A percentile compares a stretch with the other conserved stretches of the same genome.
phyloP scores from a whole-genome alignment of 1,140 invertebrate species.

The Aricia agestis region DNA sequence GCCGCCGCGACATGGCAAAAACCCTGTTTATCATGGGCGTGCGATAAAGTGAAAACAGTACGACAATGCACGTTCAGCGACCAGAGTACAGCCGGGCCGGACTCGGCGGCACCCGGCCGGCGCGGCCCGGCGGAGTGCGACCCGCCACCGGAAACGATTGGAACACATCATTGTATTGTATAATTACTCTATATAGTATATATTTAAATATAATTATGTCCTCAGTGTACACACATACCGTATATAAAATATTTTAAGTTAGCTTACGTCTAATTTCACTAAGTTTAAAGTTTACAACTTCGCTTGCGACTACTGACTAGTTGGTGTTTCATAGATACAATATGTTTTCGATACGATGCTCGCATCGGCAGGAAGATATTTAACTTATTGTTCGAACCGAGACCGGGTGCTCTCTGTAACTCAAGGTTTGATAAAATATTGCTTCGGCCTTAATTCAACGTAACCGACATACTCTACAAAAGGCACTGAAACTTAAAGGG shows the following conservation, averaged over 20 bases:
- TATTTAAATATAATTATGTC: slow-evolving; percentile 34
- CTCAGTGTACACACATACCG: slow-evolving; percentile 40
- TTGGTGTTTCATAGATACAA: slow-evolving; percentile 58
- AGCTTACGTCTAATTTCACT: slow-evolving; percentile 29
- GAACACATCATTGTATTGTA: slow-evolving; percentile 61
- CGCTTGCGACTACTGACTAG: slow-evolving; percentile 55
- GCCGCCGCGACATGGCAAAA: too few relatives aligned
- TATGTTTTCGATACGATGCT: slow-evolving; percentile 40
- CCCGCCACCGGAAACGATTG: slow-evolving; percentile 51
- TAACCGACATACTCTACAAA: not conserved
- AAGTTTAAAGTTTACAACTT: slow-evolving; percentile 39
- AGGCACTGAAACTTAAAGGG: not conserved
- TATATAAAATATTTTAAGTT: slow-evolving; percentile 50
- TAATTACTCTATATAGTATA: slow-evolving; percentile 37
- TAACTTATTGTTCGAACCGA: not conserved
- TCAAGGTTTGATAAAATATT: not conserved
- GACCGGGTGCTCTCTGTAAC: not conserved
- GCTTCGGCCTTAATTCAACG: not conserved
- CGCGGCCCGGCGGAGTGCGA: not conserved
- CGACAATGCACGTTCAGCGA: too few relatives aligned
- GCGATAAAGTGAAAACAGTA: too few relatives aligned
- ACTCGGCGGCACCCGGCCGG: too few relatives aligned
- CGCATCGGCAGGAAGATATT: slow-evolving; percentile 17
- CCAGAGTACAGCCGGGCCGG: too few relatives aligned
- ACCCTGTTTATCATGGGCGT: too few relatives aligned